Base-by-base conservation (phyloP, 2,113 vertebrate genomes). In the Petromus typicus region DNA sequence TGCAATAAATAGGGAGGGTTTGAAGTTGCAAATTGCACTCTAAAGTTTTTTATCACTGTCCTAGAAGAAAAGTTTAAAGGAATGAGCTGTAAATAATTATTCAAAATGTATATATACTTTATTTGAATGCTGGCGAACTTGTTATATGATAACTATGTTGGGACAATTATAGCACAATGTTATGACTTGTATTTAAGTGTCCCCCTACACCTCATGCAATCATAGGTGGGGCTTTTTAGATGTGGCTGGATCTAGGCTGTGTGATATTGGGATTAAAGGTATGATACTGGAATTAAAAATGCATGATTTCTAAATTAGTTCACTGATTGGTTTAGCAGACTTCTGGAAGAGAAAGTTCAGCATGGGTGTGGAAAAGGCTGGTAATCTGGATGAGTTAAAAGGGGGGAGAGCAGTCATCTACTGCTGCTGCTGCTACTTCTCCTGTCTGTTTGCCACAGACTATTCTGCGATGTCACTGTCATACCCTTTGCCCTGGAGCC, bases 31-130 rank as follows among this genome's bases (percentile, higher is more conserved):
- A 6, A 20, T n/a, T 67, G 34, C n/a, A 7, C 64, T n/a, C 64
- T 13, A 17, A n/a, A 67, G 34, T 18, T 67, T 43, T 40, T 37
- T 37, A 25, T 25, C 69, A 40, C 69, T 73, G 69, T 73, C 37
- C 37, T 73, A 73, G n/a, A 79, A 89, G 59, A 59, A 89, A 95
- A 82, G 2, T 40, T 93, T 7, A 0, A 85, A 43, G 32, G 10
- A 76, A 86, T 87, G 18, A 91, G 78, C 73, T 78, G 27, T 93
- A 71, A 22, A 71, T 91, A 76, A 71, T 85, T 90, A 93, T 56
- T 96, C 78, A 84, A 66, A 43, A 82, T 79, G 91, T 96, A 85
- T 51, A 63, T 45, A 48, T 69, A 34, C 75, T 82, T 83, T 81
- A 82, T 27, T 84, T 86, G 64, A 82, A 69, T 86, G 69, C n/a